Conservation (phyloP, 2,888 invertebrate genomes). For the Trissonchulus sp. region DNA sequence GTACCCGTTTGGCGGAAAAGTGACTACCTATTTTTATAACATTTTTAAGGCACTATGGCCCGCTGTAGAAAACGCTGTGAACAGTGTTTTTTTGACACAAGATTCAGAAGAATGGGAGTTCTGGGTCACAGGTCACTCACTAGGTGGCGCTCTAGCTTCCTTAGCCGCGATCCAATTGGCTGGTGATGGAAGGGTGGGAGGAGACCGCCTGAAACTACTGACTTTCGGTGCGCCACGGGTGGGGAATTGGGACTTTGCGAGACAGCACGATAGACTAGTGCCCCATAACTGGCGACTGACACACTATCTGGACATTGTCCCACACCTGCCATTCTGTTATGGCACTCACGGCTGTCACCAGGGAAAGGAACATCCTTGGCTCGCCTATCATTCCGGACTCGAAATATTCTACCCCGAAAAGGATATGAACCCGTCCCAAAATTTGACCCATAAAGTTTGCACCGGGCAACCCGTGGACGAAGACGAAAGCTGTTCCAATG, state of each 20-base stretch:
- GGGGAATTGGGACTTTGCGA: background rate
- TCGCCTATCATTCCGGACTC: background rate
- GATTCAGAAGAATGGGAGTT: background rate
- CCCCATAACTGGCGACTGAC: background rate
- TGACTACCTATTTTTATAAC: background rate
- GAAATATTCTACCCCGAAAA: background rate
- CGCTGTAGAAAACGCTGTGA: background rate
- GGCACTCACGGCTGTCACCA: background rate
- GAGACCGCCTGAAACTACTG: background rate
- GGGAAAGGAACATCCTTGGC: background rate
- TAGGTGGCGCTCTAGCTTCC: background rate
- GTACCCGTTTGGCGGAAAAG: background rate
- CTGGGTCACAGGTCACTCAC: background rate
- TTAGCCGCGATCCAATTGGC: background rate
- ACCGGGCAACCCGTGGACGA: background rate
- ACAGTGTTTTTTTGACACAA: background rate
- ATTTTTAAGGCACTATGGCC: background rate
- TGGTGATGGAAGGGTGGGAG: background rate
- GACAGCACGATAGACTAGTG: background rate
- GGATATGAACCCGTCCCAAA: background rate
- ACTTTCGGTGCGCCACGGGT: background rate
- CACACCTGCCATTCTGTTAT: background rate
- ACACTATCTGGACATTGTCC: background rate
- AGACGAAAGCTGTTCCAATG: background rate
- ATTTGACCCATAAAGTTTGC: background rate